Evolutionary conservation across 2,113 vertebrate species (phyloP).

Genomic region (Sula dactylatra): DNA sequence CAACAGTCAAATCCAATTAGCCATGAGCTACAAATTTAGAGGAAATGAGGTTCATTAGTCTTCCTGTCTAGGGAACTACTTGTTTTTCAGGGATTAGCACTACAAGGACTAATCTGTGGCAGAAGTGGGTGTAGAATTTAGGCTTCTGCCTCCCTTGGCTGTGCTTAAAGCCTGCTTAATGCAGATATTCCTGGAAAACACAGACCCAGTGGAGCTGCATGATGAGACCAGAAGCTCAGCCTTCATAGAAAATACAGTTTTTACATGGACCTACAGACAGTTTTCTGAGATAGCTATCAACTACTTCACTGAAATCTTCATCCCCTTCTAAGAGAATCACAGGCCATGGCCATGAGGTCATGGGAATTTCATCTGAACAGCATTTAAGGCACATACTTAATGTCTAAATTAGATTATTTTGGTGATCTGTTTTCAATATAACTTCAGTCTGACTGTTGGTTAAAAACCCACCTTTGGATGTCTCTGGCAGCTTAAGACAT

Average conservation of each 20-base stretch:
- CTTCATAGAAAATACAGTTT: background rate
- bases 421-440: background rate
- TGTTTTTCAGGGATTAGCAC: background rate
- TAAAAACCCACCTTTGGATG: background rate
- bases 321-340: background rate
- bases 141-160: background rate
- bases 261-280: background rate
- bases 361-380: background rate
- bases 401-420: background rate
- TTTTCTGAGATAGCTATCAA: background rate
- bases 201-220: background rate
- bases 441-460: background rate
- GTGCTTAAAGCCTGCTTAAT: background rate
- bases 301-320: background rate
- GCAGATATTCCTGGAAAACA: background rate
- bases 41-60: conserved; percentile 6
- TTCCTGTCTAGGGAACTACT: background rate
- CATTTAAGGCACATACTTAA: background rate
- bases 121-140: background rate
- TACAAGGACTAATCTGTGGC: background rate
- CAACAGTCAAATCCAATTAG: conserved; percentile 19
- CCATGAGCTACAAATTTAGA: background rate
- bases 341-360: background rate
- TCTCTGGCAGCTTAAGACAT: background rate
- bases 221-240: background rate